Conservation (phyloP, 2,113 vertebrate species). For the Corydoras sp. region DNA sequence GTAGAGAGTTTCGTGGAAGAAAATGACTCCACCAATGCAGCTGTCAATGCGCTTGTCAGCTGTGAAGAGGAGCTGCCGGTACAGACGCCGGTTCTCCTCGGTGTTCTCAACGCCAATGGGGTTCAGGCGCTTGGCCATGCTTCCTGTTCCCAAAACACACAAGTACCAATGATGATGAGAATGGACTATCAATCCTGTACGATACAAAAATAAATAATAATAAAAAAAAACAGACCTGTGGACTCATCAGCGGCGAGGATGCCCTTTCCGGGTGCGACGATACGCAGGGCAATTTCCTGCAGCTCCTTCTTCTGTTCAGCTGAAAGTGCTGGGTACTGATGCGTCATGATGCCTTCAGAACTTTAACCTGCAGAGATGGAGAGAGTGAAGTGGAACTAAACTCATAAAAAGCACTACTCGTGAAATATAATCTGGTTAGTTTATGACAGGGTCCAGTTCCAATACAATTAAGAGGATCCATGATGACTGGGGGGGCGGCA, state of each 20-base stretch:
- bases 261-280: conserved; percentile 89
- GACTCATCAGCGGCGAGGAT: conserved; percentile 96
- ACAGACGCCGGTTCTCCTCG: conserved; percentile 89
- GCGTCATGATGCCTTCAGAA: conserved; percentile 76
- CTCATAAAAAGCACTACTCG: neutral
- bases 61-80: conserved; percentile 92
- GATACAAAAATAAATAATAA: no score
- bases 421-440: no score
- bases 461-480: no score
- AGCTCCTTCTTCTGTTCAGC: conserved; percentile 94
- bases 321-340: conserved; percentile 84
- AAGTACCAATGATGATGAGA: neutral
- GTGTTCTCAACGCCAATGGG: conserved; percentile 96
- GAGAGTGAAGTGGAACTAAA: neutral
- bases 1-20: conserved; percentile 97
- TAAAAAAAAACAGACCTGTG: conserved; percentile 69
- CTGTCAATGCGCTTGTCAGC: conserved; percentile 83
- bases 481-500: no score
- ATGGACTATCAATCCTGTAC: no score
- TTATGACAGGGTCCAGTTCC: no score
- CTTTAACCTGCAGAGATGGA: conserved; percentile 25
- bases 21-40: conserved; percentile 92
- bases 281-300: conserved; percentile 81
- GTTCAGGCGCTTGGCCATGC: conserved; percentile 92
- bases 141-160: conserved; percentile 66